Evolutionary conservation across 2,888 invertebrate species (phyloP), one percentile per base, ranked within the genome.

Genomic region (Drosophila bunnanda): DNA sequence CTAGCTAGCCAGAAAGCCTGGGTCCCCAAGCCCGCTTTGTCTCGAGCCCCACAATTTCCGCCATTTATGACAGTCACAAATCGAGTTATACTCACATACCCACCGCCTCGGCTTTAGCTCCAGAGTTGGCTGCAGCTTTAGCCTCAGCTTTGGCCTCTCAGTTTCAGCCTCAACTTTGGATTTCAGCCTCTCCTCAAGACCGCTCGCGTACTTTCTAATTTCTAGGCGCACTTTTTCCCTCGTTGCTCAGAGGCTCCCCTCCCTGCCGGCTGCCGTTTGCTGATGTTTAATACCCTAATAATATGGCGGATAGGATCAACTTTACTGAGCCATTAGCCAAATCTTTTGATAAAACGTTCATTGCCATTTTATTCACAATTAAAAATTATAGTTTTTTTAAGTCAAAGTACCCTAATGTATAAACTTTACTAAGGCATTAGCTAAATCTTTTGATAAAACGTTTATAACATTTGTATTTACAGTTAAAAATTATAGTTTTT

Each of bases 1-100:
- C 87, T 79, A 74, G 82, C 87, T 79, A 79, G 71, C 87, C 85
- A 85, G 82, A 82, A 82, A 85, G 82, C 77, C 77, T 39, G 30
- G 54, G 41, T 53, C 57, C 68, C 67, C 70, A 67, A 69, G 67
- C 58, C 61, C 81, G 61, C 66, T 66, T 73, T 78, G 77, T 54
- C 79, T 62, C 79, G 78, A 81, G 89, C 81, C 89, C 86, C 89
- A 86, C 89, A 87, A 89, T 87, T 88, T 89, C 89, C 89, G 89
- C 89, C 89, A 86, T 86, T 88, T 86, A 89, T 89, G 89, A 88
- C 89, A 86, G 88, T 80, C 89, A 86, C 85, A 85, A 85, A 85
- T 85, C 85, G 89, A 85, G 89, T 89, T 85, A 89, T 89, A 87
- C 83, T 81, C 87, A 84, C 89, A 87, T 77, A 68, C 86, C 76